Evolutionary conservation across 1,140 invertebrate species (phyloP), one percentile per base, ranked within the genome.

Genomic region (Drosophila funebris): DNA sequence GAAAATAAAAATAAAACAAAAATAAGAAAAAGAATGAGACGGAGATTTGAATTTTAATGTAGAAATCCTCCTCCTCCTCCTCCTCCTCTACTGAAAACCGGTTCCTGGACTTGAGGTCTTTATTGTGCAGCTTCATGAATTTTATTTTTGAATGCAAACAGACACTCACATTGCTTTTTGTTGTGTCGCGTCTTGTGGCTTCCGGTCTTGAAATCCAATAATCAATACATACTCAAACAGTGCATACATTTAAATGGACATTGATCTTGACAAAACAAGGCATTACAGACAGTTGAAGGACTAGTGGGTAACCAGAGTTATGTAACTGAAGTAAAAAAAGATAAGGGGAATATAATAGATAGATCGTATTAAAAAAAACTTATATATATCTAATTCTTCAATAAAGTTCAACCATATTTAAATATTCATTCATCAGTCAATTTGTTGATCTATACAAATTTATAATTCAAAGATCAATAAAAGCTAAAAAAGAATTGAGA

Each of bases 181-280:
- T 54, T 79, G 76, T 68, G 70, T 67, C 43, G 76, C 67, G 56
- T 43, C 29, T 56, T 71, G 78, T 48, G 78, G 83, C 83, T 87
- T 87, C 83, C 83, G 83, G 83, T 88, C 76, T 87, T 88, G 57
- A 68, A 64, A 60, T 66, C 48, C 46, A 73, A 69, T 82, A 87
- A 88, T 76, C 78, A 76, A 76, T 81, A 78, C 82, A 66, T 57
- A 44, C 67, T 50, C 57, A 69, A 61, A 37, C 52, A 60, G 18
- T 29, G 39, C 33, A 36, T 18, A 20, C 66, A 50, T 78, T 82
- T 75, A 33, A 75, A 81, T 87, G 58, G 62, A 73, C 78, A 82
- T 77, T 85, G 82, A 85, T 85, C 73, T 67, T 67, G 68, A 66
- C 60, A 63, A 52, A 20, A 46, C 44, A 39, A 72, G 22, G 64